These are phyloP conservation scores for Eumacrocentrus americanus DNA, from an alignment of 2,888 invertebrate species.

Conservation along the genomic window DNA sequence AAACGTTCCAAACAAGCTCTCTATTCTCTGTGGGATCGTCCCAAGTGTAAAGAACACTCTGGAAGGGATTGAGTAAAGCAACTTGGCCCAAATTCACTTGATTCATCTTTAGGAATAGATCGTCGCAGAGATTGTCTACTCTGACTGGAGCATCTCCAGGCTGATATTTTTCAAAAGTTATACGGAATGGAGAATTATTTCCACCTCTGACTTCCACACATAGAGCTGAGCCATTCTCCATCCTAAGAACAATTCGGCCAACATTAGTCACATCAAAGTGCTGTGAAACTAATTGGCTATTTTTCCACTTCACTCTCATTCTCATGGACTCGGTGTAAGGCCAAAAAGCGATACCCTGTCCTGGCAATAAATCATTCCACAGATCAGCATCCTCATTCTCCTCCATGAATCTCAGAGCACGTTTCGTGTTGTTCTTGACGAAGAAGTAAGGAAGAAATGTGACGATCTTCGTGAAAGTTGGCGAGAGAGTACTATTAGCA, in stretches of 20 bases:
- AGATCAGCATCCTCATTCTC: slow-evolving; percentile 84
- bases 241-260: slow-evolving; percentile 77
- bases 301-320: slow-evolving; percentile 80
- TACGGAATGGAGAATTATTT: slow-evolving; percentile 73
- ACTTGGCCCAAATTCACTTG: slow-evolving; percentile 71
- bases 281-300: slow-evolving; percentile 77
- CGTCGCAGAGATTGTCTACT: slow-evolving; percentile 83
- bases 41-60: slow-evolving; percentile 83
- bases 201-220: slow-evolving; percentile 78
- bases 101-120: slow-evolving; percentile 79
- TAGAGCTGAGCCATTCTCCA: slow-evolving; percentile 80
- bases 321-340: slow-evolving; percentile 81
- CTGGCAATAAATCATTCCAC: slow-evolving; percentile 77
- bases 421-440: slow-evolving; percentile 74
- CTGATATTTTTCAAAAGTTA: slow-evolving; percentile 77
- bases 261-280: slow-evolving; percentile 75
- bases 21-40: slow-evolving; percentile 79
- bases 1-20: slow-evolving; percentile 80
- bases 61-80: slow-evolving; percentile 76
- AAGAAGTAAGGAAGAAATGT: slow-evolving; percentile 81
- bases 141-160: slow-evolving; percentile 82
- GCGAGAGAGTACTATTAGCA: slow-evolving; percentile 73
- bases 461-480: slow-evolving; percentile 78
- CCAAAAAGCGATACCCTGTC: slow-evolving; percentile 78
- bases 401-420: slow-evolving; percentile 75